phyloP scores from a whole-genome alignment of 2,888 invertebrate genomes.

The Sepiola atlantica region DNA sequence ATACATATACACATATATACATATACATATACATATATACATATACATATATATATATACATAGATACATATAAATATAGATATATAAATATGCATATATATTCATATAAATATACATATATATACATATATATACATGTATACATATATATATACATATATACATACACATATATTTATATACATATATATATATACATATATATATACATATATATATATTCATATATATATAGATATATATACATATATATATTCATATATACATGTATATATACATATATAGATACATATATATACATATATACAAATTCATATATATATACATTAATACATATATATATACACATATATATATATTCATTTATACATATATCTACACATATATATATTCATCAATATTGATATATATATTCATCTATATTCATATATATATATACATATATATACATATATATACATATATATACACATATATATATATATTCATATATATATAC shows the following conservation, averaged over 20 bases:
- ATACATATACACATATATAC: background rate
- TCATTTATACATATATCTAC: background rate
- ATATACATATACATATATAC: background rate
- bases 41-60: background rate
- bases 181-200: background rate
- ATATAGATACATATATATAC: background rate
- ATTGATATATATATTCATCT: background rate
- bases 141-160: background rate
- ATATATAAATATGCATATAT: background rate
- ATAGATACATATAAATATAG: background rate
- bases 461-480: background rate
- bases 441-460: background rate
- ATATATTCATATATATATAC: background rate
- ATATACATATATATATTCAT: background rate
- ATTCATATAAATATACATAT: background rate
- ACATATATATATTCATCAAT: constrained; percentile 33
- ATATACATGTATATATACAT: background rate
- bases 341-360: constrained; percentile 5
- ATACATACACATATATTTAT: background rate
- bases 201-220: background rate
- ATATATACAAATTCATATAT: background rate
- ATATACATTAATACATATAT: background rate
- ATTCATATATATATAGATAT: background rate
- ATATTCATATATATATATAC: background rate
- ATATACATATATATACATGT: background rate